Base-by-base conservation (phyloP, 2,797 vertebrate species). In the Antennarius maculatus region DNA sequence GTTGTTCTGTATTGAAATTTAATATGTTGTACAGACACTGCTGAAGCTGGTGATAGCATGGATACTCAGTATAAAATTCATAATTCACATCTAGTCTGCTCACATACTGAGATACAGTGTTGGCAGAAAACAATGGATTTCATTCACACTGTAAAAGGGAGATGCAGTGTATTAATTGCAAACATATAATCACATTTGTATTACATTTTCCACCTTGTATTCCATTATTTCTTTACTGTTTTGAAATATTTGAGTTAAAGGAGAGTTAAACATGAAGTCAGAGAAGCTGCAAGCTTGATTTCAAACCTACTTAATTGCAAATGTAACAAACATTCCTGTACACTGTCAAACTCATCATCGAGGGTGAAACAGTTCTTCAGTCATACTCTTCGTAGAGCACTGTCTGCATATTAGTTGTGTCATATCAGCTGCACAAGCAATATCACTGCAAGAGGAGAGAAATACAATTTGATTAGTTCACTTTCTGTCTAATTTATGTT, bases 301-400 rank as follows among this genome's bases (percentile, higher is more conserved):
- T 74, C 23, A 23, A 42, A 76, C 58, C 42, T 46, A 6, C 13
- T 68, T 72, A 73, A 61, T 62, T 69, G 7, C 48, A 43, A 58
- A 48, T n/a, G 39, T 0, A 1, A 27, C 3, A 16, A 17, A 13
- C 54, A 55, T 58, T 23, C 54, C 31, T 55, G 0, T 42, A 52
- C 23, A 48, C 41, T 49, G 23, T 28, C 15, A 47, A 48, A 52
- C 62, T 66, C 62, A 61, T 59, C 47, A 60, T n/a, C 39, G n/a
- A 69, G 28, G 28, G 16, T 31, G 54, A 61, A 53, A 23, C 6
- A n/a, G 3, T 57, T 62, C n/a, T 7, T 71, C 46, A 47, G 16
- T 37, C 27, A 28, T 37, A 12, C 15, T 57, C 39, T 42, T 2
- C 57, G 49, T 34, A 31, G 43, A 69, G 28, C 34, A 61, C 43